Percentiles rank a stretch among this genome's conserved stretches.
phyloP scores from a whole-genome alignment of 1,140 invertebrate species.

The Theocolax elegans region DNA sequence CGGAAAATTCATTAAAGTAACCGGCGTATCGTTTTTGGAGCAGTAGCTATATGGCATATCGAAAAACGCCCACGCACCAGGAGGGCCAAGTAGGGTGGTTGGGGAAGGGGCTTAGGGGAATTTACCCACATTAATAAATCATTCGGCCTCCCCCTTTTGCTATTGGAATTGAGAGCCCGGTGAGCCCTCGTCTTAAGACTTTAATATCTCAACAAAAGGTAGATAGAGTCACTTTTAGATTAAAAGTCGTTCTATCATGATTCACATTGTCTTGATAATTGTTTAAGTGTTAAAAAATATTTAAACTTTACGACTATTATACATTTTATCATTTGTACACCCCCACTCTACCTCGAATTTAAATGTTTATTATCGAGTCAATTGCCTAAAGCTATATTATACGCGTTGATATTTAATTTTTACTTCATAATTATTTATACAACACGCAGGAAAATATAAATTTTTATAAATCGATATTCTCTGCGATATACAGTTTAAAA shows the following conservation, averaged over 20 bases:
- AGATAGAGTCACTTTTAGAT: constrained; percentile 6
- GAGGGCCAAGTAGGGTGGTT: too few species aligned
- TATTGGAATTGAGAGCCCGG: neutral
- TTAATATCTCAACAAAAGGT: constrained; percentile 34
- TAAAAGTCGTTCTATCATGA: constrained; percentile 11
- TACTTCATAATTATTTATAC: too few species aligned
- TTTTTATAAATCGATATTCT: too few species aligned
- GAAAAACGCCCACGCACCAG: neutral
- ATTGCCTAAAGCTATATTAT: too few species aligned
- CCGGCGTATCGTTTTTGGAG: neutral
- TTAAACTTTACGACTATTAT: neutral
- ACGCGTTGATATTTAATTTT: too few species aligned
- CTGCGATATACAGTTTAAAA: too few species aligned
- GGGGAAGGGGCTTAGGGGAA: constrained; percentile 7
- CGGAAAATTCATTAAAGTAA: too few species aligned
- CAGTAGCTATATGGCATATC: neutral
- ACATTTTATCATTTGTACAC: too few species aligned
- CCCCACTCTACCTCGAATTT: too few species aligned
- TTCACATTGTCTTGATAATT: constrained; percentile 4
- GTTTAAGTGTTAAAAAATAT: neutral
- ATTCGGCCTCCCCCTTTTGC: neutral
- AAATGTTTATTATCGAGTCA: too few species aligned
- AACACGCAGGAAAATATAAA: too few species aligned
- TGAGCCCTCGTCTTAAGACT: neutral
- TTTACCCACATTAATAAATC: constrained; percentile 34